These are phyloP conservation scores for Rhinoptilus africanus DNA, from an alignment of 2,113 vertebrate genomes.

Conservation along the genomic window DNA sequence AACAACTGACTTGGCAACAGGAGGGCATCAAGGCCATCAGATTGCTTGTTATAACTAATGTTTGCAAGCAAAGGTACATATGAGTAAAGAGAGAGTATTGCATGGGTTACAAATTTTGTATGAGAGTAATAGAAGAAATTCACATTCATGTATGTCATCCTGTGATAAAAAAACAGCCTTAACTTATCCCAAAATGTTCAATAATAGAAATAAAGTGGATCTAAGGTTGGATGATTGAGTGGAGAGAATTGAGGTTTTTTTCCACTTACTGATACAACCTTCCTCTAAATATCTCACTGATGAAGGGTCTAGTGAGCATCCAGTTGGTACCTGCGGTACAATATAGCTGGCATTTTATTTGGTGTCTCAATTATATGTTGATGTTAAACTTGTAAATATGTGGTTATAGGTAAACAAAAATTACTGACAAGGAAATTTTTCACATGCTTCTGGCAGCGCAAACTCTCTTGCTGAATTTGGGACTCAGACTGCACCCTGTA, in stretches of 20 bases:
- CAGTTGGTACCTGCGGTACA: not conserved
- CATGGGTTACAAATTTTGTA: not conserved
- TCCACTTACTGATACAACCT: not conserved
- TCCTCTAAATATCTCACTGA: not conserved
- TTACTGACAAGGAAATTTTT: not conserved
- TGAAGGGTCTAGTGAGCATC: not conserved
- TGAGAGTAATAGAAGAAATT: not conserved
- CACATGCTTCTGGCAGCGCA: accelerated
- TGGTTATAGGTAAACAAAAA: not conserved
- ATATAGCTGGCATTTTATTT: not conserved
- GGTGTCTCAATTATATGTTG: not conserved
- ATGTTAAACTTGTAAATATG: not conserved
- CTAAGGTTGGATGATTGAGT: not conserved
- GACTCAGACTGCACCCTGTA: not conserved
- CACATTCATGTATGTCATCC: not conserved
- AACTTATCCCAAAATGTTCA: not conserved
- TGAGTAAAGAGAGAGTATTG: not conserved
- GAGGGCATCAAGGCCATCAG: not conserved
- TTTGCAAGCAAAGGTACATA: not conserved
- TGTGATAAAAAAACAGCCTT: not conserved
- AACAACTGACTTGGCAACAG: not conserved
- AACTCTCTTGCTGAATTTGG: not conserved
- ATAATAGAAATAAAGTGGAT: not conserved
- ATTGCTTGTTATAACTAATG: not conserved
- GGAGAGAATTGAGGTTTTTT: not conserved